Base-by-base conservation (phyloP, 2,113 vertebrate species). In the Coptodon bakossiorum region DNA sequence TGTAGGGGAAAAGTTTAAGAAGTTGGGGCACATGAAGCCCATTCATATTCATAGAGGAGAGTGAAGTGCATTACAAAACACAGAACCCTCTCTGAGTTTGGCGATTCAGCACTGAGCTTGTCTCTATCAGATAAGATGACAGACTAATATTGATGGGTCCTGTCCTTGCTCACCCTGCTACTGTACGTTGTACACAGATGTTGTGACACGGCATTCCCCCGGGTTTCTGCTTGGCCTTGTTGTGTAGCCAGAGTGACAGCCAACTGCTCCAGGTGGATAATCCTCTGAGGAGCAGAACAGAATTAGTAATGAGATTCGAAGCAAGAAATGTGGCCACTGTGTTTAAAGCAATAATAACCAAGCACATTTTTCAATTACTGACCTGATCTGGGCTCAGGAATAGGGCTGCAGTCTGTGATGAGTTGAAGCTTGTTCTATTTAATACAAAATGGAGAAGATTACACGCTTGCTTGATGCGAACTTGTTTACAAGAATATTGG, bases 71-170 rank as follows among this genome's bases (percentile, higher is more conserved):
- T 90, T 82, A 79, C 80, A 90, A 93, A 92, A 93, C 81, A 83
- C n/a, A 11, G 22, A 56, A 24, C 83, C 31, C 12, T 52, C 71
- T 89, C 88, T 84, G 38, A 89, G 86, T 19, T 78, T 82, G 90
- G 86, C 80, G 90, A 95, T 91, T 94, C 94, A 95, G 93, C 93
- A 91, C 50, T 79, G 61, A 52, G 91, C 88, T 94, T 66, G 93
- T 95, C 94, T 93, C 89, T 88, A 93, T 95, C 90, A 94, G 92
- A 94, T 85, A 89, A 93, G 71, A 92, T 94, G 94, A 93, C 87
- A 94, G 94, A 92, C 83, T 87, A 78, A 93, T 94, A 95, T 96
- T 93, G 95, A 96, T 95, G 90, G 87, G 53, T 88, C 88, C 63
- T 89, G 93, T 95, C 94, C 93, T 95, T 94, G 94, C 86, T 88